Base-by-base conservation (phyloP, 2,113 vertebrate species). In the Anolis carolinensis region DNA sequence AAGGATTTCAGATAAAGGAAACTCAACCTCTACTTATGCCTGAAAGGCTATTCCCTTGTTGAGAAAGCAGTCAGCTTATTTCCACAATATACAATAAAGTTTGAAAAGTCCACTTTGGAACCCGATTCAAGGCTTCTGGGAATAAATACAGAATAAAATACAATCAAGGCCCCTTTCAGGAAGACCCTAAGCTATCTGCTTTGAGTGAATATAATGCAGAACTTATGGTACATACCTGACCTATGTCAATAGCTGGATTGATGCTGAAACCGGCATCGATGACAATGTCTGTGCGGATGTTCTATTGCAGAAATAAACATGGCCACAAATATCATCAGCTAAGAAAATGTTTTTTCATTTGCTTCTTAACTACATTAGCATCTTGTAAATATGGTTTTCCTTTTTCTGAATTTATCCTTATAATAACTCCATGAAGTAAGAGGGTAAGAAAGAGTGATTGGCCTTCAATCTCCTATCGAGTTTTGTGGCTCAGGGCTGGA, bases 231-330 rank as follows among this genome's bases (percentile, higher is more conserved):
- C 93, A 82, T 93, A 98, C 98, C 97, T 98, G 98, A 30, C 97
- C 98, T 25, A 97, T 96, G 89, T 98, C 97, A 62, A 98, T 93
- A n/a, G 97, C 97, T 0, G 97, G 98, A 88, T 98, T 98, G 88
- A 98, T 94, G 82, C 97, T 98, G 84, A 91, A 94, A 27, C 97
- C 96, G 0, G 96, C 94, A 88, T 98, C 98, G 78, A 96, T 89
- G 88, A 98, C 92, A 2, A 98, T 95, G 92, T 98, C 97, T 0
- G 97, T 97, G 94, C 95, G 96, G 89, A 98, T 82, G 70, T 97
- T 98, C 98, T 98, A 89, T 55, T 82, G 73, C 89, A 91, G 52
- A 89, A 87, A 87, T 70, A 85, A 86, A n/a, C 6, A 83, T 14
- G 25, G 79, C 81, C 25, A 85, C 84, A 84, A 50, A 44, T 44